These are phyloP conservation scores for Sylvia borin DNA, from an alignment of 2,797 vertebrate species.

Conservation along the genomic window DNA sequence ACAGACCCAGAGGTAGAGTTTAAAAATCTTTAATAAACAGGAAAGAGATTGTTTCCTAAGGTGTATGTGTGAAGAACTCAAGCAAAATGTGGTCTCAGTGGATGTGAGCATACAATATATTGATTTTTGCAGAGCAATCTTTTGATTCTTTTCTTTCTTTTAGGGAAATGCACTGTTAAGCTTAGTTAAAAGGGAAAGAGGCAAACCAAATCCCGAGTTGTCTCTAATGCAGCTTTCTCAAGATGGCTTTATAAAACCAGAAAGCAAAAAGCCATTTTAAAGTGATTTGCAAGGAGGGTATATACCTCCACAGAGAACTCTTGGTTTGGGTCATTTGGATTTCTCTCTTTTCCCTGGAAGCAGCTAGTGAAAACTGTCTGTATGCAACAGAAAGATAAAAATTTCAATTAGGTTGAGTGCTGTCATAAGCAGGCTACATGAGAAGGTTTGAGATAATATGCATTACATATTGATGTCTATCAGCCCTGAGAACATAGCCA, in stretches of 20 bases:
- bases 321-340: constrained; percentile 71
- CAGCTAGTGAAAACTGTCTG: constrained; percentile 80
- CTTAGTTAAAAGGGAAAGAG: constrained; percentile 36
- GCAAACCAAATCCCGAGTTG: constrained; percentile 14
- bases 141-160: constrained; percentile 20
- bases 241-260: constrained; percentile 44
- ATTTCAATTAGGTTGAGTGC: constrained; percentile 85
- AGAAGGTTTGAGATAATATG: constrained; percentile 82
- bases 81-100: not conserved
- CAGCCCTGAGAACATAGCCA: constrained; percentile 78
- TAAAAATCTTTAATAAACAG: not conserved
- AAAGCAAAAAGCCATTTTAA: constrained; percentile 49
- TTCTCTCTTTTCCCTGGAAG: constrained; percentile 72
- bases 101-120: not conserved
- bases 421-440: constrained; percentile 81
- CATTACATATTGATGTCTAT: constrained; percentile 89
- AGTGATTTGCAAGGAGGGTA: constrained; percentile 60
- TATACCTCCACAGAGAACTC: constrained; percentile 68
- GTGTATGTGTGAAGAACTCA: not conserved
- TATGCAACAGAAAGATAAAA: constrained; percentile 85
- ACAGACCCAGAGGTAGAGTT: not conserved
- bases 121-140: not conserved
- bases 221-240: constrained; percentile 43
- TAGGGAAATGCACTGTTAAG: constrained; percentile 5
- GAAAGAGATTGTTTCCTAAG: not conserved